Percentiles rank a stretch among this genome's conserved stretches.
Conservation (phyloP, 2,797 vertebrate genomes). For the Spinus olivaceus region DNA sequence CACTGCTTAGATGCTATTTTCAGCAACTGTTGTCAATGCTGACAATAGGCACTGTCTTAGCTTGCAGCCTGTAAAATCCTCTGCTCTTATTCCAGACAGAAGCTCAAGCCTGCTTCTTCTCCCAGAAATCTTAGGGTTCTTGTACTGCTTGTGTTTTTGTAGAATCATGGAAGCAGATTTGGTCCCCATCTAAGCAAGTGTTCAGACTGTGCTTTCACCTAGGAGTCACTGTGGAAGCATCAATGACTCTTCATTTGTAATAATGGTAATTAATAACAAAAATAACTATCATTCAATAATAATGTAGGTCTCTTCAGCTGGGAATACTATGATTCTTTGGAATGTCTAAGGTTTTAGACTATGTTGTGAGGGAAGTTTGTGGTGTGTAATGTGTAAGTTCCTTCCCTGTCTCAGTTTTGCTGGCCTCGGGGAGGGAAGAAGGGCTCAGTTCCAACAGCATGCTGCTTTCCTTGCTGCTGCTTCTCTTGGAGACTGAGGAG, state of each 20-base stretch:
- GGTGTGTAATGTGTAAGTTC: accelerated
- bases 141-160: background rate
- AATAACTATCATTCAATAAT: background rate
- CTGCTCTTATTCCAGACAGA: background rate
- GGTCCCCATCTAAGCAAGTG: background rate
- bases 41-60: background rate
- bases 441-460: background rate
- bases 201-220: background rate
- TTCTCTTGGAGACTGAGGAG: background rate
- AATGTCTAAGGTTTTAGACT: background rate
- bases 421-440: accelerated
- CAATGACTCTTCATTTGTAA: background rate
- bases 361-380: background rate
- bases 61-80: background rate
- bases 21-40: background rate
- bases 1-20: background rate
- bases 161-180: background rate
- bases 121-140: background rate
- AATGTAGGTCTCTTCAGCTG: background rate
- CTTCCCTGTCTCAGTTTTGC: background rate
- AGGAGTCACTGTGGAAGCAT: background rate
- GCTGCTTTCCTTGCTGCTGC: background rate
- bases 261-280: background rate
- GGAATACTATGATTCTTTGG: background rate
- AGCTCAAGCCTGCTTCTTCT: background rate